These are phyloP conservation scores for Polylopha cassiicola DNA, from an alignment of 2,888 invertebrate species.

Conservation along the genomic window DNA sequence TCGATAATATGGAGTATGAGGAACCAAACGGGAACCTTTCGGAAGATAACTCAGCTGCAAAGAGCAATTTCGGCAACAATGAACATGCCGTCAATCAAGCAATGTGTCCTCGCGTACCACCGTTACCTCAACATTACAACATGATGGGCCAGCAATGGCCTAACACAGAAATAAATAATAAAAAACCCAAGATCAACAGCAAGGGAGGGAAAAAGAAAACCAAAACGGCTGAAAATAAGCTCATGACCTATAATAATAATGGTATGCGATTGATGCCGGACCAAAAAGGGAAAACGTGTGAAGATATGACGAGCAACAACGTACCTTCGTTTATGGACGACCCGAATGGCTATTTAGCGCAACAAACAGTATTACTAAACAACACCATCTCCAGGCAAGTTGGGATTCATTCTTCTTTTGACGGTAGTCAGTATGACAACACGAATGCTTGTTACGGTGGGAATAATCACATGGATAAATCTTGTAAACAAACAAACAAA, in stretches of 20 bases:
- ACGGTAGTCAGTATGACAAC: slow-evolving; percentile 50
- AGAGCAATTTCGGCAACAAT: slow-evolving; percentile 50
- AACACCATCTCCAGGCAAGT: slow-evolving; percentile 86
- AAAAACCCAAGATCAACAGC: slow-evolving; percentile 77
- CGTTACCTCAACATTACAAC: slow-evolving; percentile 81
- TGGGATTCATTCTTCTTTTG: slow-evolving; percentile 56
- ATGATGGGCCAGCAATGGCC: slow-evolving; percentile 70
- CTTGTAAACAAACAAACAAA: slow-evolving; percentile 41
- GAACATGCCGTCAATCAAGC: slow-evolving; percentile 63
- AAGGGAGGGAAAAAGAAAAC: slow-evolving; percentile 74
- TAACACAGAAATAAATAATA: slow-evolving; percentile 53
- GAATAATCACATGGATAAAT: slow-evolving; percentile 50
- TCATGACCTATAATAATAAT: slow-evolving; percentile 47
- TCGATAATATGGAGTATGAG: slow-evolving; percentile 57
- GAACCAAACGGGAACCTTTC: slow-evolving; percentile 53
- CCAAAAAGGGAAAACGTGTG: slow-evolving; percentile 60
- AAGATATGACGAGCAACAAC: slow-evolving; percentile 69
- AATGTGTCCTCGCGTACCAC: slow-evolving; percentile 83
- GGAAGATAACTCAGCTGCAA: slow-evolving; percentile 55
- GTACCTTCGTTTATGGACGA: slow-evolving; percentile 93
- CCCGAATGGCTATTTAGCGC: slow-evolving; percentile 92
- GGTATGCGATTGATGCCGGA: slow-evolving; percentile 56
- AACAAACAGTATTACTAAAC: slow-evolving; percentile 91
- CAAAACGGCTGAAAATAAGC: slow-evolving; percentile 48
- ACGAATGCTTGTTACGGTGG: slow-evolving; percentile 38